Conservation (phyloP, 92 coral and sea anemone genomes). For the Porites divaricata region DNA sequence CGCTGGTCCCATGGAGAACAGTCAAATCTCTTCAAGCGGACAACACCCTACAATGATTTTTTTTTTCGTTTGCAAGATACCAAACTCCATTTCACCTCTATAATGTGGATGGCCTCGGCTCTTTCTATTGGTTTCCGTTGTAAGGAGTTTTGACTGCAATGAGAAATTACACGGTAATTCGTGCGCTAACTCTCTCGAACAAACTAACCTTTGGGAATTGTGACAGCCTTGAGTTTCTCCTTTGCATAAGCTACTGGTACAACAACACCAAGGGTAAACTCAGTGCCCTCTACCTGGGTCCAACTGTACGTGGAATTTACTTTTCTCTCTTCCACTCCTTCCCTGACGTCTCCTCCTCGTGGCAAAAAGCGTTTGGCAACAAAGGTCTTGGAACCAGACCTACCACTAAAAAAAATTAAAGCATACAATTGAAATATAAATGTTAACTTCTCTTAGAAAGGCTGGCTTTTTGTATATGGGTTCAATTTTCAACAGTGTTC, state of each 20-base stretch:
- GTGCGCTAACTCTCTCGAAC: not conserved
- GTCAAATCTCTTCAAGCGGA: no score
- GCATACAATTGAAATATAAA: not conserved
- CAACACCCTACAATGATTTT: no score
- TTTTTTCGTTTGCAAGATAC: no score
- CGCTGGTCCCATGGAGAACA: no score
- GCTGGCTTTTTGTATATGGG: no score
- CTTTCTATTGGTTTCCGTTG: no score
- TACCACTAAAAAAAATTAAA: constrained; percentile 39
- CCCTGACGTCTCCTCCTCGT: constrained; percentile 35
- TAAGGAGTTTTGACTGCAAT: no score
- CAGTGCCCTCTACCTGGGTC: constrained; percentile 50
- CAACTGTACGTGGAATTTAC: constrained; percentile 59
- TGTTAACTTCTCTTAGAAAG: no score
- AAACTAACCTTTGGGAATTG: constrained; percentile 7
- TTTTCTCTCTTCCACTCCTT: constrained; percentile 47
- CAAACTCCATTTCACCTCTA: no score
- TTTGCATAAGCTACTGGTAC: constrained; percentile 25
- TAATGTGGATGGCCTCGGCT: no score
- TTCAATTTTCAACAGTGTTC: no score
- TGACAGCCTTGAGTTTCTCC: not conserved
- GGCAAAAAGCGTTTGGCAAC: constrained; percentile 69
- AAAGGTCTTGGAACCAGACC: constrained; percentile 29
- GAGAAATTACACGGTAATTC: not conserved
- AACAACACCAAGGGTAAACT: constrained; percentile 63